Percentiles rank a stretch among this genome's conserved stretches.
Evolutionary conservation across 1,140 invertebrate genomes (phyloP).

Genomic region (Oreohelix idahoensis): DNA sequence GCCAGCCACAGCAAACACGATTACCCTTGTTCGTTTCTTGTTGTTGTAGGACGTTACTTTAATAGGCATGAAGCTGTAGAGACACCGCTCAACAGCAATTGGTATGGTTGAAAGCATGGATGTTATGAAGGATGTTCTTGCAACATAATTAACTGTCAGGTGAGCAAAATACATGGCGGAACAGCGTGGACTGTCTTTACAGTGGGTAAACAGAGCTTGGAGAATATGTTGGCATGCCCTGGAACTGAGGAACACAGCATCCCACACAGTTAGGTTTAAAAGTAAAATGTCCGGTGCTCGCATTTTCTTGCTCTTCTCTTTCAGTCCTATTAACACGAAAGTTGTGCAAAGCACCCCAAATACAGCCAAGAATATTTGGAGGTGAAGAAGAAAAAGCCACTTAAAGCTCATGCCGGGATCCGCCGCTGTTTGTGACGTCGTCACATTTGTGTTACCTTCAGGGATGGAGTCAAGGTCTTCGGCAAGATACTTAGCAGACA

Average conservation of each 20-base stretch:
- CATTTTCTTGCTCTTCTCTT: slow-evolving; percentile 2
- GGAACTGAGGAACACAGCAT: slow-evolving; percentile 12
- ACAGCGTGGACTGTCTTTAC: background rate
- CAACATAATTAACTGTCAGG: background rate
- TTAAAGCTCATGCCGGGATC: background rate
- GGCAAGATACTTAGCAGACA: background rate
- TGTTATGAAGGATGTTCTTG: slow-evolving; percentile 13
- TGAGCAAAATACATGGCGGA: background rate
- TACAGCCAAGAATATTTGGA: background rate
- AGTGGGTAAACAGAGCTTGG: background rate
- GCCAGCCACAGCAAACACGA: background rate
- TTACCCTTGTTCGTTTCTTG: background rate
- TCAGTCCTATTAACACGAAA: background rate
- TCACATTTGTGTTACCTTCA: background rate
- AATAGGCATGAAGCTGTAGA: background rate
- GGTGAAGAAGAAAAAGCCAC: background rate
- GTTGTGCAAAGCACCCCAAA: slow-evolving; percentile 3
- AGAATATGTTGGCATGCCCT: slow-evolving; percentile 2
- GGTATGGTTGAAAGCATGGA: slow-evolving; percentile 11
- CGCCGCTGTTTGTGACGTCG: background rate
- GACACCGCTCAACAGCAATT: slow-evolving; percentile 10
- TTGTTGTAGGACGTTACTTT: background rate
- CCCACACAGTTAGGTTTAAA: slow-evolving; percentile 4
- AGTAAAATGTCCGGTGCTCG: background rate
- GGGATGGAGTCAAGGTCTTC: background rate